phyloP scores from a whole-genome alignment of 37 sponge, comb jelly and placozoan genomes.

The Oopsacas minuta region DNA sequence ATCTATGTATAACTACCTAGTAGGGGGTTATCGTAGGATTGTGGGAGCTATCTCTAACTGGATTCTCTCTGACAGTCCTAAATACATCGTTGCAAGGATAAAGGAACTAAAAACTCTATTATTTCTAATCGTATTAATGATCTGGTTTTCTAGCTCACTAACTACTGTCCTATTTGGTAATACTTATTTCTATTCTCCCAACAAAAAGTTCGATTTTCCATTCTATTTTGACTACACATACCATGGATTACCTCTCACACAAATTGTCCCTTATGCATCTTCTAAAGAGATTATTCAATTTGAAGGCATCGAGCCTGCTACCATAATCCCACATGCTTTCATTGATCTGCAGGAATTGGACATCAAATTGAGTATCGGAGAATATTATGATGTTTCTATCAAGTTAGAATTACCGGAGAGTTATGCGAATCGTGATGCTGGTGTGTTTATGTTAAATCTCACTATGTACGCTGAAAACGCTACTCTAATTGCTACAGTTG shows the following conservation, averaged over 20 bases:
- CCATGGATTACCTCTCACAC: neutral
- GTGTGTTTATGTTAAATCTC: constrained; percentile 3
- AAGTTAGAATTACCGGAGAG: neutral
- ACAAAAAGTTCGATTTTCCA: neutral
- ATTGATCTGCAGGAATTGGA: neutral
- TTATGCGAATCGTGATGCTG: neutral
- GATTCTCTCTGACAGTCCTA: neutral
- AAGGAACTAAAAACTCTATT: neutral
- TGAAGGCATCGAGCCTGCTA: neutral
- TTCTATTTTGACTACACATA: constrained; percentile 18
- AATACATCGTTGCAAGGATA: neutral
- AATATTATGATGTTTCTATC: neutral
- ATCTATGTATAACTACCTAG: neutral
- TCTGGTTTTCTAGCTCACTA: neutral
- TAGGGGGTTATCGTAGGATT: neutral
- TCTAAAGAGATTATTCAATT: neutral
- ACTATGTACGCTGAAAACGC: neutral
- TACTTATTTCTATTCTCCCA: neutral
- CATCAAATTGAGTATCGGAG: neutral
- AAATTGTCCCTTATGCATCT: neutral
- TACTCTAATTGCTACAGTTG: neutral
- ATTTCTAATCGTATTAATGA: neutral
- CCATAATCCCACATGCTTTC: neutral
- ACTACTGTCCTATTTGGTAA: neutral
- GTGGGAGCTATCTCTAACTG: neutral